Evolutionary conservation across 2,888 invertebrate species (phyloP), one percentile per base, ranked within the genome.

Genomic region (Macropis europaea): DNA sequence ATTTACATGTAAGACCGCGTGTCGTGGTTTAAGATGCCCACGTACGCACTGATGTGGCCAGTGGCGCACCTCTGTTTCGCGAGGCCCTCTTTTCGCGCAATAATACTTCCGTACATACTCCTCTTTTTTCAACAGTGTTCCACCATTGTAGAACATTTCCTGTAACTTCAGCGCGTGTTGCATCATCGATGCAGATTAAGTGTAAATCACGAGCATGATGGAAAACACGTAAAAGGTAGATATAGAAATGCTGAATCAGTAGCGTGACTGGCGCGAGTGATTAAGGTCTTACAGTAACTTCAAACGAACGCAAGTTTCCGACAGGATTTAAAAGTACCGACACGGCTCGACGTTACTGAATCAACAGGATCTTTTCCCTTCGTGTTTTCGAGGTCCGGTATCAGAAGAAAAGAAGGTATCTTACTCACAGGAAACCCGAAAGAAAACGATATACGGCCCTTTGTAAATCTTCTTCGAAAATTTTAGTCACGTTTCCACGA

Each of bases 41-140:
- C 79, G 81, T 81, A 81, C 67, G 43, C 64, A 62, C 66, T 69
- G 66, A 60, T 42, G 62, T 60, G 53, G 60, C 57, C 79, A 80
- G 77, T 68, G 36, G 30, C 73, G 80, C 38, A 60, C 36, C 53
- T 4, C 11, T 26, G 19, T 11, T 9, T 26, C 15, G 9, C 38
- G 7, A 48, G 43, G 19, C 67, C 76, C 67, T 13, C 26, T 19
- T 6, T 22, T 15, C 1, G 3, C 32, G 1, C 6, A 9, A 4
- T 19, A 7, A 32, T 38, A 2, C 42, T 32, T 0, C 11, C 7
- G 38, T n/a, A 9, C 7, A 5, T 6, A 26, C 15, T 28, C 0
- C 19, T 9, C 6, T 0, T 13, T 42, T 13, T 17, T 17, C 38
- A n/a, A 17, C 32, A 45, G 3, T 17, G 2, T 53, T 38, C 13